phyloP scores from a whole-genome alignment of 2,113 vertebrate species.

The Camelus dromedarius region DNA sequence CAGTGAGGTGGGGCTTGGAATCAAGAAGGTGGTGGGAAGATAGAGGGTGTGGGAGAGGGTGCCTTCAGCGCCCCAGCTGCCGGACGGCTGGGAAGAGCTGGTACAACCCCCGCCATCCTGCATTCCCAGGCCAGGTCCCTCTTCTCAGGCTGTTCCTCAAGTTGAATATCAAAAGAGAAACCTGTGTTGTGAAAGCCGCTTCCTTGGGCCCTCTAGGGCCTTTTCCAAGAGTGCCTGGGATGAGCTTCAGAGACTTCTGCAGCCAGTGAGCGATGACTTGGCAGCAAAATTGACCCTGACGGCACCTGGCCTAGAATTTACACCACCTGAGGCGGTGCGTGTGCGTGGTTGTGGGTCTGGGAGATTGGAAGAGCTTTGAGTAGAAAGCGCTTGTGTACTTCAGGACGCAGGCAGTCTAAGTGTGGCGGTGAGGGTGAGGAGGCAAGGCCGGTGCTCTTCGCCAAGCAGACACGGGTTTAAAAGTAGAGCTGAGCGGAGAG shows the following conservation, averaged over 20 bases:
- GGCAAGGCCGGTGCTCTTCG: not conserved
- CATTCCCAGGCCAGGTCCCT: not conserved
- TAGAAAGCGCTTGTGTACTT: not conserved
- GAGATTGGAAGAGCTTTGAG: not conserved
- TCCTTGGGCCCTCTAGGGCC: not conserved
- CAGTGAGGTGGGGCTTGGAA: not conserved
- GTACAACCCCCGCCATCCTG: not conserved
- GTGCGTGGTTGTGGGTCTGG: not conserved
- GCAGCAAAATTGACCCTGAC: not conserved
- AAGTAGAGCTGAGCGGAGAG: not conserved
- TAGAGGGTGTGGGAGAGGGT: not conserved
- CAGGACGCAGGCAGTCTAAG: not conserved
- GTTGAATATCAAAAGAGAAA: constrained; percentile 3
- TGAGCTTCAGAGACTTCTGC: not conserved
- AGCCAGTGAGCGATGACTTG: not conserved
- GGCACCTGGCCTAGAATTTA: not conserved
- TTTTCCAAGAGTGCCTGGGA: not conserved
- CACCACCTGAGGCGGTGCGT: accelerated
- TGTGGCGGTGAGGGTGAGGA: not conserved
- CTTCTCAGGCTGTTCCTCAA: not conserved
- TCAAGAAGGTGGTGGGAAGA: not conserved
- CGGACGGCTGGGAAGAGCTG: not conserved
- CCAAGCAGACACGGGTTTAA: not conserved
- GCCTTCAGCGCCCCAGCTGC: not conserved
- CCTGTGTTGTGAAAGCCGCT: not conserved